Base-by-base conservation (phyloP, 1,140 invertebrate genomes). In the Dendroctonus valens region DNA sequence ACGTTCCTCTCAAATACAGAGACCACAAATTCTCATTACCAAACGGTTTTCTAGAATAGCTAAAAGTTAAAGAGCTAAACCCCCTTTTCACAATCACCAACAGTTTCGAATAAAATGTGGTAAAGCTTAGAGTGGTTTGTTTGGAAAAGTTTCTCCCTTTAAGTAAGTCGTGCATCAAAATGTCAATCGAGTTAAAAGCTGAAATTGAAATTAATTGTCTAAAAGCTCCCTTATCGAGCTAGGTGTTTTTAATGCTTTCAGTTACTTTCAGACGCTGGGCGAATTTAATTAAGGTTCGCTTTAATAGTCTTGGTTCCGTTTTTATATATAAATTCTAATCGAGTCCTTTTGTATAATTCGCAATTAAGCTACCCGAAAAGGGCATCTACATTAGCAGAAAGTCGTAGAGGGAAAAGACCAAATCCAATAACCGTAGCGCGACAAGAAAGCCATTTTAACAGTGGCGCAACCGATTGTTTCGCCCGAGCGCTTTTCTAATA, bases 161-260 rank as follows among this genome's bases (percentile, higher is more conserved):
- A 41, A 57, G 54, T 41, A 41, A 57, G 54, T 57, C 54, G 54
- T 57, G 40, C 54, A 57, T 57, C 54, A 57, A 57, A 57, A 57
- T 57, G 54, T 57, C 54, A 57, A 57, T 57, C 37, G 54, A 57
- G 54, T 57, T 57, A 57, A 57, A 41, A 57, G 54, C 54, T 40
- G 54, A 57, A 57, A 57, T 57, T 57, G 54, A 57, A 57, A 57
- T 57, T 57, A 57, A 57, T 57, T 57, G 54, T 57, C 37, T 41
- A 39, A 57, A 57, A 41, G 40, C 54, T 26, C 54, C 41, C 41
- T 57, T 57, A 57, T 57, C 54, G 54, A 57, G 50, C 38, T 41
- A 57, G 54, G 54, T 57, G 54, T 57, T 57, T 57, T 57, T 57
- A 57, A 57, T 57, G 39, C 54, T 41, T 57, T 41, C 54, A 37